Base-by-base conservation (phyloP, 2,888 invertebrate species). In the Protonemura montana region DNA sequence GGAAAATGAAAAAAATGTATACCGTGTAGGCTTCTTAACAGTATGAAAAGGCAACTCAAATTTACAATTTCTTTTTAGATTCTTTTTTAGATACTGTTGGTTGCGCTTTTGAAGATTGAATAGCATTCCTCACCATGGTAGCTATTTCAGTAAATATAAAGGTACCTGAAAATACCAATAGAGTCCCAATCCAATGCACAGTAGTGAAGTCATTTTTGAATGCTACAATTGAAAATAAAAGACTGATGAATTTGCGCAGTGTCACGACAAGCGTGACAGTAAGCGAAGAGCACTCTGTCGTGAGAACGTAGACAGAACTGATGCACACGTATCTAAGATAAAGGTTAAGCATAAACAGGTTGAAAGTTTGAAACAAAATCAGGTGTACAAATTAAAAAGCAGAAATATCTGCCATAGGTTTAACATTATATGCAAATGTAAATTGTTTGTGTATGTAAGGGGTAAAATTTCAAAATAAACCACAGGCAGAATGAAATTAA, bases 211-310 rank as follows among this genome's bases (percentile, higher is more conserved):
- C 96, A 93, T 99, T 99, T 89, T 95, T 94, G 91, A 99, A 99
- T 91, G 98, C 98, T 84, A 97, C 89, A 89, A 99, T 98, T 0
- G 99, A 99, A 90, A 99, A 96, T n/a, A 99, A 91, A 76, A 99
- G 92, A 0, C 98, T 98, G 42, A 97, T 94, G 90, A 99, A 99
- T 92, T 99, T 99, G 85, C 99, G 93, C 86, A 99, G 92, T 0
- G 99, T 99, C 41, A 99, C 96, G 0, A 99, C 98, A 89, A 99
- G 92, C 0, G 99, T 99, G 0, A 99, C 98, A 0, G 98, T 98
- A 81, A 99, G 91, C 0, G 99, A 98, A 0, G 97, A 94, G 90
- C 98, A 98, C 91, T 98, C 98, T 0, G 99, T 97, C 0, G 98
- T 99, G 90, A 99, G 92, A 41, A 96, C 94, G 90, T 98, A 99